These are phyloP conservation scores for Bergia sp. DNA, from an alignment of 92 coral and sea anemone genomes.

Conservation along the genomic window DNA sequence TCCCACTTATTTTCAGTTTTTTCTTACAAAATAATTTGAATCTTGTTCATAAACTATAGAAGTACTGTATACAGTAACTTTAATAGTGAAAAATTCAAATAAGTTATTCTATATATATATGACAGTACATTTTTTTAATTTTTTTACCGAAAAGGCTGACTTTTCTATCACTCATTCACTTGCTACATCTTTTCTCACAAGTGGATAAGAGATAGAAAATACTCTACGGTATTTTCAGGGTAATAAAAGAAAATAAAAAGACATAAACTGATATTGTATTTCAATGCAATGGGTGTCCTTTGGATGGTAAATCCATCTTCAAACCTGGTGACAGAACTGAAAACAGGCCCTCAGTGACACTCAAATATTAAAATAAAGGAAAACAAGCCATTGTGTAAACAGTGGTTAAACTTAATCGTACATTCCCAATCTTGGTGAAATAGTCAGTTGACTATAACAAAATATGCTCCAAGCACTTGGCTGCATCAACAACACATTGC, in stretches of 20 bases:
- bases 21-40: background rate
- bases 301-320: too few relatives aligned
- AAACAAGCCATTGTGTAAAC: background rate
- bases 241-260: background rate
- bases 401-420: background rate
- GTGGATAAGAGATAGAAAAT: too few relatives aligned
- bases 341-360: background rate
- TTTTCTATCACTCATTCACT: too few relatives aligned
- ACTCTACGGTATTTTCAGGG: too few relatives aligned
- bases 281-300: too few relatives aligned
- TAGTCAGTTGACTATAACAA: too few relatives aligned
- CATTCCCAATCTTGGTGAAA: too few relatives aligned
- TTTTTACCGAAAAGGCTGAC: too few relatives aligned
- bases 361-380: background rate
- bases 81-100: background rate
- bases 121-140: too few relatives aligned
- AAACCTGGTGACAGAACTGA: background rate
- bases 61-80: background rate
- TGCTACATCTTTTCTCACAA: too few relatives aligned
- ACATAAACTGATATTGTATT: too few relatives aligned
- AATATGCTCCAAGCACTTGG: too few relatives aligned
- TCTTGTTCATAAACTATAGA: background rate
- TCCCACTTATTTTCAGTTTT: background rate
- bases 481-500: background rate
- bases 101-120: background rate